These are phyloP conservation scores for Onchidella celtica DNA, from an alignment of 2,888 invertebrate species.

Conservation along the genomic window DNA sequence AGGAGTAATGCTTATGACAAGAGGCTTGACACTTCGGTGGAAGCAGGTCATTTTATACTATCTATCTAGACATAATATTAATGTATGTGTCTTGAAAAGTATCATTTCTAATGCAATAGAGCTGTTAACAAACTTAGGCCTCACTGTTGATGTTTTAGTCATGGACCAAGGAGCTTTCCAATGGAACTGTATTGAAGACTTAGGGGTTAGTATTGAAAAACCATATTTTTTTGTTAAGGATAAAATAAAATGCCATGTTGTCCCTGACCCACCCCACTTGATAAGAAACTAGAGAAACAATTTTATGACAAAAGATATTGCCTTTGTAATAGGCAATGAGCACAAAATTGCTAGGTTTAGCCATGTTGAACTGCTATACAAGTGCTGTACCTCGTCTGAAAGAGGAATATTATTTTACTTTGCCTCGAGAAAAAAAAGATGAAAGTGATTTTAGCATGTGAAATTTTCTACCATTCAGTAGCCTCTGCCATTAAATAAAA, in stretches of 20 bases:
- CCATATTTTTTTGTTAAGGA: constrained; percentile 1
- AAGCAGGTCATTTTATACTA: neutral
- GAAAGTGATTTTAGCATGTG: constrained; percentile 28
- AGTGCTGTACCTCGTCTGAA: neutral
- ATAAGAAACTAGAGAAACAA: constrained; percentile 26
- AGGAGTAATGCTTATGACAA: neutral
- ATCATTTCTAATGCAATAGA: neutral
- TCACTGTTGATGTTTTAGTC: neutral
- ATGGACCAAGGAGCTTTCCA: constrained; percentile 22
- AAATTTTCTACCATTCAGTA: constrained; percentile 25
- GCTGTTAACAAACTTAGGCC: neutral
- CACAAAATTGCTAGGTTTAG: neutral
- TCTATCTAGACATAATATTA: neutral
- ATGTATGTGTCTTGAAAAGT: neutral
- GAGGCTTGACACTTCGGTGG: neutral
- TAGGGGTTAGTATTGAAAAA: neutral
- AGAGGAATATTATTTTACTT: neutral
- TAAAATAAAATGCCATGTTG: neutral
- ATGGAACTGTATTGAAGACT: constrained; percentile 5
- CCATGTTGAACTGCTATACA: neutral
- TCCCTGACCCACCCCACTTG: constrained; percentile 27
- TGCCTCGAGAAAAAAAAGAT: constrained; percentile 19
- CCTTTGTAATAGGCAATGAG: neutral
- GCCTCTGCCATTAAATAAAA: constrained; percentile 11
- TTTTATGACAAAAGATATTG: constrained; percentile 13